These are phyloP conservation scores for Columba janthina DNA, from an alignment of 2,113 vertebrate species.

Conservation along the genomic window DNA sequence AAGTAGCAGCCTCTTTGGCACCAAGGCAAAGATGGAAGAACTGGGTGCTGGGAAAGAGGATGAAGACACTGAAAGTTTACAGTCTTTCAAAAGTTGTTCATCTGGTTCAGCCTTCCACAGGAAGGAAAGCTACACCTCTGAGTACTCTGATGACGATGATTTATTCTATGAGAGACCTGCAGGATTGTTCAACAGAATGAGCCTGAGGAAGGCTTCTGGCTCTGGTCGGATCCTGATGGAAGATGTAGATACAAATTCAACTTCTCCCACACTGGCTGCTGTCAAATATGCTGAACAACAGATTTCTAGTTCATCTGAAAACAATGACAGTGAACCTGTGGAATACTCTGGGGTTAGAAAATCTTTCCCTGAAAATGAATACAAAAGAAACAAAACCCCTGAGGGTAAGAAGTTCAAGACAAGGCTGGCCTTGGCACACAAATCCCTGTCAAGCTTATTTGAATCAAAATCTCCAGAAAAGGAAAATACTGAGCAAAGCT, in stretches of 20 bases:
- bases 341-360: conserved; percentile 32
- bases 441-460: conserved; percentile 85
- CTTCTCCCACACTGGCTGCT: neutral
- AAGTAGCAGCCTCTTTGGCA: neutral
- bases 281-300: neutral
- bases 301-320: neutral
- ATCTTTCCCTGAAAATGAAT: conserved; percentile 52
- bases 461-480: conserved; percentile 80
- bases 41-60: conserved; percentile 41
- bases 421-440: conserved; percentile 82
- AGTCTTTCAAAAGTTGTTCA: conserved; percentile 48
- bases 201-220: conserved; percentile 56
- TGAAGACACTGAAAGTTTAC: conserved; percentile 42
- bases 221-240: conserved; percentile 13
- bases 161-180: conserved; percentile 70
- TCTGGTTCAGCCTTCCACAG: conserved; percentile 4
- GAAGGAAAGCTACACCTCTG: conserved; percentile 46
- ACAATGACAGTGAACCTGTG: neutral
- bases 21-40: conserved; percentile 42
- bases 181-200: conserved; percentile 61
- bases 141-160: conserved; percentile 75
- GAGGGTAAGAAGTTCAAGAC: conserved; percentile 81
- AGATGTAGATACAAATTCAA: neutral
- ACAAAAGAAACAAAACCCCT: conserved; percentile 73
- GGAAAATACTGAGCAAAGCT: conserved; percentile 67